A percentile compares a stretch with the other conserved stretches of the same genome.
Conservation (phyloP, 2,797 vertebrate genomes). For the Gallinago nigripennis region DNA sequence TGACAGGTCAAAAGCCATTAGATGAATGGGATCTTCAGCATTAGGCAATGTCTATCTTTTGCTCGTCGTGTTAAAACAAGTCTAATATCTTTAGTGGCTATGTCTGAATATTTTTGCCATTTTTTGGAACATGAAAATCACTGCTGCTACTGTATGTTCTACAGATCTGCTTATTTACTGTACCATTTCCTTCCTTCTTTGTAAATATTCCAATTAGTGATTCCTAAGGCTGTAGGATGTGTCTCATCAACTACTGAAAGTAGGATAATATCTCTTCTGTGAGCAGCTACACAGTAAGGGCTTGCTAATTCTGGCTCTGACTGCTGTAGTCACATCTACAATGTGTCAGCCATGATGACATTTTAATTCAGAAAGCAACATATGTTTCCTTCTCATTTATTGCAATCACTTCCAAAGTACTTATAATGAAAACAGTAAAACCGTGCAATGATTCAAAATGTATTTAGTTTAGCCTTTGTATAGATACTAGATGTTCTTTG, state of each 20-base stretch:
- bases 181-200: slow-evolving; percentile 50
- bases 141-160: background rate
- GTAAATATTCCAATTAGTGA: slow-evolving; percentile 60
- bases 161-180: slow-evolving; percentile 15
- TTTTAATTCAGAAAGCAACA: slow-evolving; percentile 69
- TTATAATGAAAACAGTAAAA: slow-evolving; percentile 65
- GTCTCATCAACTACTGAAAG: slow-evolving; percentile 56
- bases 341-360: slow-evolving; percentile 61
- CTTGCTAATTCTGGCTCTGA: slow-evolving; percentile 61
- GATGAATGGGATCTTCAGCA: background rate
- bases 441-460: slow-evolving; percentile 46
- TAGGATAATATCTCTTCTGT: slow-evolving; percentile 61
- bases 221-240: slow-evolving; percentile 56
- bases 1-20: background rate
- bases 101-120: background rate
- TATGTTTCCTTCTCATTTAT: slow-evolving; percentile 49
- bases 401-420: slow-evolving; percentile 52
- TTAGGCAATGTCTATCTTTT: background rate
- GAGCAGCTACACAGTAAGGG: slow-evolving; percentile 48
- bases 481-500: slow-evolving; percentile 28
- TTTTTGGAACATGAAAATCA: background rate
- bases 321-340: slow-evolving; percentile 55
- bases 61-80: background rate
- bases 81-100: background rate
- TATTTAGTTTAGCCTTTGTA: slow-evolving; percentile 33